Percentiles rank a stretch among this genome's conserved stretches.
Conservation (phyloP, 2,113 vertebrate species). For the Pelmatolapia mariae region DNA sequence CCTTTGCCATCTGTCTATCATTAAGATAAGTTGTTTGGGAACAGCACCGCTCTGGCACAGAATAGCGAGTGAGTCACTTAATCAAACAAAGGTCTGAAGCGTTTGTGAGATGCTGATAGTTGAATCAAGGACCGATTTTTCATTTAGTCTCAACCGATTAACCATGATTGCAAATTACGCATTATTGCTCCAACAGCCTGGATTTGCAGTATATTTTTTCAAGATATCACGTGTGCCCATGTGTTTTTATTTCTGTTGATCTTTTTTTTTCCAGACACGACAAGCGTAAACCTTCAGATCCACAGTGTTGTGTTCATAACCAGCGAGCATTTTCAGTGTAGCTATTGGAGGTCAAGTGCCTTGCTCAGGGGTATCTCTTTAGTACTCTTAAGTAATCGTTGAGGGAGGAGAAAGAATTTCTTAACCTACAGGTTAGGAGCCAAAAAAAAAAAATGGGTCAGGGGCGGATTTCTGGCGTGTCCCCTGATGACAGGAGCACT, state of each 20-base stretch:
- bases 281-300: not conserved
- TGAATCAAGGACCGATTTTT: not conserved
- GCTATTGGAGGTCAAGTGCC: constrained; percentile 20
- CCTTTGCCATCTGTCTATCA: constrained; percentile 59
- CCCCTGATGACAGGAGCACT: not conserved
- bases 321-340: not conserved
- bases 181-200: not conserved
- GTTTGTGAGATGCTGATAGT: not conserved
- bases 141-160: not conserved
- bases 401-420: not conserved
- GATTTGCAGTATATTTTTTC: not conserved
- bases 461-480: not conserved
- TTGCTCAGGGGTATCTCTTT: constrained; percentile 27
- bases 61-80: not conserved
- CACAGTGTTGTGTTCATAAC: not conserved
- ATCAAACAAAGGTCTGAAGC: not conserved
- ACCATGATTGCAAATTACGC: not conserved
- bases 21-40: constrained; percentile 29
- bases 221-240: not conserved
- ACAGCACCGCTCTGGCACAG: not conserved
- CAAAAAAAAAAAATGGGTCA: not conserved
- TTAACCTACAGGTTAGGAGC: constrained; percentile 18
- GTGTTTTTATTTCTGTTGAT: not conserved
- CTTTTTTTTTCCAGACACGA: not conserved
- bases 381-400: constrained; percentile 3